Base-by-base conservation (phyloP, 2,888 invertebrate species). In the Parnassius smintheus region DNA sequence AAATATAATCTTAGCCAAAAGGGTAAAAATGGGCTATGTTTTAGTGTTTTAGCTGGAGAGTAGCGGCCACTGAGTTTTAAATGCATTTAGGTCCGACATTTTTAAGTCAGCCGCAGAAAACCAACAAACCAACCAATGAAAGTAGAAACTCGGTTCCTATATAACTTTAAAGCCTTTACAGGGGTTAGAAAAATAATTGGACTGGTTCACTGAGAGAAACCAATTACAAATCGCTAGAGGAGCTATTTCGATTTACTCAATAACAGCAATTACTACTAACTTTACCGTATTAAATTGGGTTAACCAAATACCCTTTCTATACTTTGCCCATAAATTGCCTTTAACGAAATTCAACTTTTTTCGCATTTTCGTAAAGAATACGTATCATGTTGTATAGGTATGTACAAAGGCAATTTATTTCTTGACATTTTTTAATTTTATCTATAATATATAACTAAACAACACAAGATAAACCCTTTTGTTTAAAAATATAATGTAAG, bases 131-230 rank as follows among this genome's bases (percentile, higher is more conserved):
- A 85, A 80, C 81, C 83, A 78, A 86, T 85, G 81, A 81, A 70
- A 72, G 73, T 78, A 76, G 75, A 77, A 82, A 83, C 78, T 83
- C 77, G 76, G 71, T 75, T 71, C 72, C 78, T 74, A 72, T 75
- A 78, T 80, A 80, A 79, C 77, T 73, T 70, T 76, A 75, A 83
- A 85, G 86, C 84, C 86, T 86, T 86, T 86, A 80, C 80, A 84
- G 80, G 86, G 81, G 82, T 87, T 84, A 85, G 80, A 86, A 86
- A 88, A 88, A 87, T 88, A 88, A 89, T 89, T 88, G 87, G 86
- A 85, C 86, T 80, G 83, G 81, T 78, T 80, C 80, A 83, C 85
- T 83, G 83, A 85, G 80, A 81, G 82, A 82, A 86, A 87, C 83
- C 88, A 88, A 88, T 88, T 87, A 88, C 87, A 86, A 78, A 79